Conservation (phyloP, 2,888 invertebrate species). For the Coenonympha glycerion region DNA sequence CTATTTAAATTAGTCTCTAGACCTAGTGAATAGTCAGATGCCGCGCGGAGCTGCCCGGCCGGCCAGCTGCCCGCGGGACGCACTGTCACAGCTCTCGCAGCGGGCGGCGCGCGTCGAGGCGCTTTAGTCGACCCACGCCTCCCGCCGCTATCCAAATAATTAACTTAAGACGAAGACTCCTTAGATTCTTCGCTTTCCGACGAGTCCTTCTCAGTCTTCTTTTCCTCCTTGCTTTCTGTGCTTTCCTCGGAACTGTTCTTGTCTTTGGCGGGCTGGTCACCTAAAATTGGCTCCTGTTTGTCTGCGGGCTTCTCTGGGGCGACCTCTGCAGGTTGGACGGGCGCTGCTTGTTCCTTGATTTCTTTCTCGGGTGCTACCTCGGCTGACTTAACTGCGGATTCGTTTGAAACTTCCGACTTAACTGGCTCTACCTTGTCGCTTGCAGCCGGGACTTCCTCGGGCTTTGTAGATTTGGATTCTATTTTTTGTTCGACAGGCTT, state of each 20-base stretch:
- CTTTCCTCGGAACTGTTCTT: constrained; percentile 25
- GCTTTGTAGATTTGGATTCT: constrained; percentile 31
- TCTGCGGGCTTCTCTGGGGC: constrained; percentile 30
- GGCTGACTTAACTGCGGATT: constrained; percentile 17
- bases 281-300: constrained; percentile 36
- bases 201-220: constrained; percentile 49
- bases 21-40: constrained; percentile 58
- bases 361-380: constrained; percentile 32
- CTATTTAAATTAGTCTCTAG: constrained; percentile 73
- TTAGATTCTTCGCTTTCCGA: constrained; percentile 44
- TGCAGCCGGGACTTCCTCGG: constrained; percentile 30
- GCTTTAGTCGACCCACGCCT: constrained; percentile 66
- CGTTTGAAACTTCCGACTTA: constrained; percentile 19
- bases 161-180: constrained; percentile 50
- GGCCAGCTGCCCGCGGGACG: constrained; percentile 38
- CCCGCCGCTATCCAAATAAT: constrained; percentile 51
- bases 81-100: constrained; percentile 36
- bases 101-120: constrained; percentile 69
- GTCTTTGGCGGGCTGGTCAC: constrained; percentile 37
- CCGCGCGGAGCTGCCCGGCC: constrained; percentile 41
- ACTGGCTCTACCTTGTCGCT: constrained; percentile 29
- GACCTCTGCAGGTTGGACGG: constrained; percentile 24
- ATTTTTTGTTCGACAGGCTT: constrained; percentile 26
- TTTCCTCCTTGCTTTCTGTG: constrained; percentile 35
- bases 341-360: constrained; percentile 13